These are phyloP conservation scores for Parus major DNA, from an alignment of 2,113 vertebrate genomes.

Conservation along the genomic window DNA sequence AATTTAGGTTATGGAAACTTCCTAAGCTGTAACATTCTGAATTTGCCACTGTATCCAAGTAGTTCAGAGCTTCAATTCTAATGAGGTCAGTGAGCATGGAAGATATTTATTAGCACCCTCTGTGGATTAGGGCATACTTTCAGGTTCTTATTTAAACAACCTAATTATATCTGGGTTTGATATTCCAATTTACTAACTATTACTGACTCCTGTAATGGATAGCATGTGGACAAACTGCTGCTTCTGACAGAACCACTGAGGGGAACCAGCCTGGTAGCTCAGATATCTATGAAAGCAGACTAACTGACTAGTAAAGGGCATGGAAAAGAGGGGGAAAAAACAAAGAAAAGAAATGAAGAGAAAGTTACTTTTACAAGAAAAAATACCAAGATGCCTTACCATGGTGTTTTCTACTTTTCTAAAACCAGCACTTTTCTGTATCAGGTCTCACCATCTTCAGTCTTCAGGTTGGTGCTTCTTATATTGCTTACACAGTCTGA, in stretches of 20 bases:
- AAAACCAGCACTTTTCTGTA: constrained; percentile 54
- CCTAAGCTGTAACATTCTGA: background rate
- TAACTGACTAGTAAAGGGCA: background rate
- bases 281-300: background rate
- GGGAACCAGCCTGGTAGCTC: background rate
- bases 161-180: constrained; percentile 63
- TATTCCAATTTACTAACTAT: constrained; percentile 41
- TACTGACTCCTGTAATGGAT: constrained; percentile 32
- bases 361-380: constrained; percentile 26
- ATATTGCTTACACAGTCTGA: background rate
- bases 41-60: constrained; percentile 8
- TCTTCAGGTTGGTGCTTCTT: constrained; percentile 62
- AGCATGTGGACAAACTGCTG: constrained; percentile 1
- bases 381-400: constrained; percentile 38
- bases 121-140: constrained; percentile 55
- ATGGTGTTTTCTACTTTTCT: constrained; percentile 23
- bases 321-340: background rate
- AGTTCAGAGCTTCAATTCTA: constrained; percentile 29
- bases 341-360: constrained; percentile 8
- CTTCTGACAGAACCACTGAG: constrained; percentile 28
- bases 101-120: constrained; percentile 43
- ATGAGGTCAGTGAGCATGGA: constrained; percentile 51
- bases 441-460: constrained; percentile 58
- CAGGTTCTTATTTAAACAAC: constrained; percentile 42
- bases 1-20: constrained; percentile 51